phyloP scores from a whole-genome alignment of 2,113 vertebrate genomes.

The Polyodon spathula region DNA sequence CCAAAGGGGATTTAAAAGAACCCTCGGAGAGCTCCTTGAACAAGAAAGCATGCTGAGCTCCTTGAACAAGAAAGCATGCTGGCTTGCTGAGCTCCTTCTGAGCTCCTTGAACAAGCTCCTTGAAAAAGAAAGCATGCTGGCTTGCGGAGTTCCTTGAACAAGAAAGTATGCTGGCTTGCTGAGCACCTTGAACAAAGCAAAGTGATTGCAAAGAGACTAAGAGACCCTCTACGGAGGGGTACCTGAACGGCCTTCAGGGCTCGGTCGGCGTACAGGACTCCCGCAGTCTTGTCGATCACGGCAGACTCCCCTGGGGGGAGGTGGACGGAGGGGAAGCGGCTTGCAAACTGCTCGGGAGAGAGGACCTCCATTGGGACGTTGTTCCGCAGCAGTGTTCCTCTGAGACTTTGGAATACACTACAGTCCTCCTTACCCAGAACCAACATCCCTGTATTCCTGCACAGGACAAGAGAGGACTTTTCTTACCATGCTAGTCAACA shows the following conservation, averaged over 20 bases:
- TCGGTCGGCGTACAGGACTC: constrained; percentile 75
- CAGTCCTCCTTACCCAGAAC: constrained; percentile 57
- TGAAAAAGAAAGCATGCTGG: no score
- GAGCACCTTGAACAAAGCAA: not conserved
- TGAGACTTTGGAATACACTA: constrained; percentile 40
- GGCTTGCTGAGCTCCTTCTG: no score
- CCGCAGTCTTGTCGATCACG: constrained; percentile 60
- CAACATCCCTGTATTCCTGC: constrained; percentile 65
- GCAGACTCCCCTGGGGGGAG: constrained; percentile 51
- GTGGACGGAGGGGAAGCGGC: constrained; percentile 57
- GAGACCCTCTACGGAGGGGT: no score
- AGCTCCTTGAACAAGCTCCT: no score
- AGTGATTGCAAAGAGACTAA: not conserved
- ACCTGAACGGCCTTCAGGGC: constrained; percentile 73
- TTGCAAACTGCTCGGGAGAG: constrained; percentile 37
- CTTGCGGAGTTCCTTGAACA: no score
- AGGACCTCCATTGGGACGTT: constrained; percentile 45
- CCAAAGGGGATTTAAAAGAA: no score
- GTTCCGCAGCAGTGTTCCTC: constrained; percentile 45
- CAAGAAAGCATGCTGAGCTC: no score
- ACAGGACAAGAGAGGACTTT: constrained; percentile 2
- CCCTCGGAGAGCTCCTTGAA: no score
- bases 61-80: no score
- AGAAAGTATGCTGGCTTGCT: no score
- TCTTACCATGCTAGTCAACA: not conserved